Base-by-base conservation (phyloP, 2,888 invertebrate genomes). In the Cataglyphis livida region DNA sequence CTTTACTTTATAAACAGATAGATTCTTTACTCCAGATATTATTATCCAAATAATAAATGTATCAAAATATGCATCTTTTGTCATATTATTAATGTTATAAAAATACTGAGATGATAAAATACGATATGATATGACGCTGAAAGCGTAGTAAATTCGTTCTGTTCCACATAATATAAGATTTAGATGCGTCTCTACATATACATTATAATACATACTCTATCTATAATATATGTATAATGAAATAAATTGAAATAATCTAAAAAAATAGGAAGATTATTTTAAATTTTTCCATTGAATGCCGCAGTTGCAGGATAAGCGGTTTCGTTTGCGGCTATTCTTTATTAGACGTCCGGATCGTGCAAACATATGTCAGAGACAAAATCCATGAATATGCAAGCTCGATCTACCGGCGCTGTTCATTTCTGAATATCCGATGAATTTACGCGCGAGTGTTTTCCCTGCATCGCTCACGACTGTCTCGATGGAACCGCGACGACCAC, bases 311-410 rank as follows among this genome's bases (percentile, higher is more conserved):
- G 18, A 32, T 59, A 10, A 66, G 18, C 62, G 38, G 32, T 59
- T 44, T 78, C 15, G 41, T 38, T 25, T 28, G 48, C 32, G 44
- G 28, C 35, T 18, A 51, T 81, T 73, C 74, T 64, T 74, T 59
- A 44, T 57, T 32, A 41, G 21, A 18, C 54, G 54, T 57, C 51
- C 44, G 35, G 64, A 35, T 59, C 35, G 62, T 35, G 76, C 32
- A 84, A 87, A 74, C 68, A 78, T 44, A 78, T 32, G 76, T 44
- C 62, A 1, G 57, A 41, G 44, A 64, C 57, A 41, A 48, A 62
- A 44, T 74, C 70, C 70, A 88, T 88, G 81, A 85, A 88, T 88
- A 87, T 87, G 84, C 88, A 88, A 76, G 21, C 54, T 38, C n/a
- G 57, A 64, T 38, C 32, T 38, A 68, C 25, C 59, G 51, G 59